Evolutionary conservation across 2,888 invertebrate species (phyloP), one percentile per base, ranked within the genome.

Genomic region (Leucania comma): DNA sequence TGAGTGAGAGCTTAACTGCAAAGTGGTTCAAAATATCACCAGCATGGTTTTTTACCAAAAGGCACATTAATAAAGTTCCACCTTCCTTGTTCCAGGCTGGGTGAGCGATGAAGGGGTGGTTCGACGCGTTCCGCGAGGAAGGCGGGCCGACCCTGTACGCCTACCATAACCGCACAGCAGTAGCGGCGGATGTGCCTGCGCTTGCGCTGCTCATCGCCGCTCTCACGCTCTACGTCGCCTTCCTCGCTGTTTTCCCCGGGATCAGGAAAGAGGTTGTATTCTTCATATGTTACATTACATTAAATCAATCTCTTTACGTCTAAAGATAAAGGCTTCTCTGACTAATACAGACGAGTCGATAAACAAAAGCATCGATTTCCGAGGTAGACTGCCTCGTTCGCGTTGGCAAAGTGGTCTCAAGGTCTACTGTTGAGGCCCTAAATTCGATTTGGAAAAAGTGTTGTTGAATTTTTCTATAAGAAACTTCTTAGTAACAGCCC

Each of bases 101-200:
- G 93, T 90, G 94, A 93, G 97, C 96, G 95, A 98, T 98, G 98
- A 98, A 97, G 97, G 99, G 99, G 96, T 99, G 99, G 99, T 99
- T 99, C 96, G 99, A 99, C 95, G 99, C 99, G 83, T 99, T 99
- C 97, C 98, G 99, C 92, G 98, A 98, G 96, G 98, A 99, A 96
- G 99, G 99, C 92, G 99, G 99, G 87, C 99, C 99, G 85, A 99
- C 99, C 88, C 97, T 99, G 83, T 99, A 99, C 96, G 98, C 98
- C 90, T 98, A 98, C 96, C 98, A 98, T 94, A 99, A 99, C 96
- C 97, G 99, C 87, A 99, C 99, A 51, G 98, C 99, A 46, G 99
- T 99, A 88, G 98, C 98, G 59, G 99, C 98, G 24, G 99, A 99
- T 95, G 98, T 98, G 69, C 98, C 98, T 51, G 97, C 98, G 87